A percentile compares a stretch with the other conserved stretches of the same genome.
These are phyloP conservation scores for Tipula confusa DNA, from an alignment of 2,888 invertebrate species.

Conservation along the genomic window DNA sequence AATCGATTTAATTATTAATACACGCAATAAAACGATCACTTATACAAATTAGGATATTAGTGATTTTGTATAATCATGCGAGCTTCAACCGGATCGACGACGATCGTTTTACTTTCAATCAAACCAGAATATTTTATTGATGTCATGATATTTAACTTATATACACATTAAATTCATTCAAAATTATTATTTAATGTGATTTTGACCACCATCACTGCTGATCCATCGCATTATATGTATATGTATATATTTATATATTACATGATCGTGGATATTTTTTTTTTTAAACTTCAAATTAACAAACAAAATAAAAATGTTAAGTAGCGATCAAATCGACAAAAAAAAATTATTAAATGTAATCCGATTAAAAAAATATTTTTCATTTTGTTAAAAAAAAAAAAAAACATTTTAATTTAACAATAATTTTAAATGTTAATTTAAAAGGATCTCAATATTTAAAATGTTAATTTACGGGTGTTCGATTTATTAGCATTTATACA, in stretches of 20 bases:
- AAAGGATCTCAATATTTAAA: not conserved
- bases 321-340: not conserved
- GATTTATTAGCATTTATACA: not conserved
- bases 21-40: no score
- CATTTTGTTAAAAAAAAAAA: not conserved
- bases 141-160: not conserved
- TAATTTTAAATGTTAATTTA: not conserved
- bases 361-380: not conserved
- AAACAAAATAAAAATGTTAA: not conserved
- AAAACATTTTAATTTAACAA: slow-evolving; percentile 17
- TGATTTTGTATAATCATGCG: not conserved
- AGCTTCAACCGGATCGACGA: not conserved
- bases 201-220: slow-evolving; percentile 16
- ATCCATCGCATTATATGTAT: not conserved
- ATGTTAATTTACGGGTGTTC: not conserved
- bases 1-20: no score
- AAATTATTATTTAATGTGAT: slow-evolving; percentile 20
- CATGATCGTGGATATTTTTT: not conserved
- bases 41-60: not conserved
- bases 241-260: not conserved
- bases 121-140: not conserved
- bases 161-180: not conserved
- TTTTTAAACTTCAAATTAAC: not conserved
- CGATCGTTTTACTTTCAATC: slow-evolving; percentile 3
- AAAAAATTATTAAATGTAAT: not conserved